These are phyloP conservation scores for Myotis planiceps DNA, from an alignment of 2,797 vertebrate genomes.

Conservation along the genomic window DNA sequence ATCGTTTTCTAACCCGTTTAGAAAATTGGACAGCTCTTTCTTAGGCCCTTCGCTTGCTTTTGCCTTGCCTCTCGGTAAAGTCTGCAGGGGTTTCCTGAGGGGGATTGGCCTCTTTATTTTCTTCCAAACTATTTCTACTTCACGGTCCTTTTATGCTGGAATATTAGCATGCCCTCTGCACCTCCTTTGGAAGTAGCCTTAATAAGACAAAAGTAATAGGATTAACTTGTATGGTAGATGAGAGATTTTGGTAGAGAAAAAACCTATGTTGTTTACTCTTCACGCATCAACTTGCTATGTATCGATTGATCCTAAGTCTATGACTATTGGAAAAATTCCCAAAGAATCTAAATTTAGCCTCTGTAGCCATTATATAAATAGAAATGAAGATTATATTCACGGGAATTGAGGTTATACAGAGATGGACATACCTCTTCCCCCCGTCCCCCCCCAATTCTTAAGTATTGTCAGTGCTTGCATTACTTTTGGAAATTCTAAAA, in stretches of 20 bases:
- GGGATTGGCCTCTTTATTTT: background rate
- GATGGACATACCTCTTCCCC: background rate
- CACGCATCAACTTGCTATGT: constrained; percentile 39
- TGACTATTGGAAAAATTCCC: constrained; percentile 46
- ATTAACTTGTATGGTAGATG: background rate
- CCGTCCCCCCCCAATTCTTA: background rate
- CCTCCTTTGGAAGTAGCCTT: constrained; percentile 44
- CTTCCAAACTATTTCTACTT: constrained; percentile 39
- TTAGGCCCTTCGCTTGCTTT: background rate
- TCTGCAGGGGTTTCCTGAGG: background rate
- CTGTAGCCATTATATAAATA: constrained; percentile 33
- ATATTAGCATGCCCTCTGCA: background rate
- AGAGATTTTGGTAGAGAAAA: background rate
- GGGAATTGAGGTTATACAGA: constrained; percentile 43
- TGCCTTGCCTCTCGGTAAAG: background rate
- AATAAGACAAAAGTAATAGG: constrained; percentile 28
- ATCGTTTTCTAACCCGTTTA: constrained; percentile 47
- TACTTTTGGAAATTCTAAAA: constrained; percentile 20
- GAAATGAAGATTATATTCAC: constrained; percentile 45
- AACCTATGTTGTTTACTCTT: constrained; percentile 3
- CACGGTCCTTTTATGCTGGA: background rate
- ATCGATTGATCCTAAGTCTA: constrained; percentile 14
- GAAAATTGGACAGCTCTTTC: background rate
- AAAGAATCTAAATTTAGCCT: constrained; percentile 51
- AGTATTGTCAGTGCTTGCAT: constrained; percentile 28